phyloP scores from a whole-genome alignment of 2,797 vertebrate species.

The Helicolenus hilgendorfi region DNA sequence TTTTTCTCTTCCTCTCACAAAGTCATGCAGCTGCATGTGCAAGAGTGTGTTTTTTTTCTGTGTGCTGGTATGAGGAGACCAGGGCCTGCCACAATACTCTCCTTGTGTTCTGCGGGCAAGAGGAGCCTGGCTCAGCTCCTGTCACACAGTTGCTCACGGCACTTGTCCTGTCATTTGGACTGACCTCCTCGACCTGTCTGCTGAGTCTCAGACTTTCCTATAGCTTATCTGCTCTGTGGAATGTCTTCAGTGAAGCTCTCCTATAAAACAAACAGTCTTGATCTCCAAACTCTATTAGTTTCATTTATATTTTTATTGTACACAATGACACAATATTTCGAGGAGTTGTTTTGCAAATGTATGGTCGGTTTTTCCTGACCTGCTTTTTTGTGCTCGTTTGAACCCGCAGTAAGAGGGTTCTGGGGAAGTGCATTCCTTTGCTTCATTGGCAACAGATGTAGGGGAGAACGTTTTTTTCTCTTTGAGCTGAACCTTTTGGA shows the following conservation, averaged over 20 bases:
- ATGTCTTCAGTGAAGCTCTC: constrained; percentile 38
- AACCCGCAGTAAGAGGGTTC: constrained; percentile 74
- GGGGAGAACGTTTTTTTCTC: constrained; percentile 69
- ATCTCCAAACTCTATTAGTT: neutral
- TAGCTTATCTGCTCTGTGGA: constrained; percentile 61
- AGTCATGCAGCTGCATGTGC: constrained; percentile 79
- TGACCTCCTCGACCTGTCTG: constrained; percentile 82
- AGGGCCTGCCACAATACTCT: constrained; percentile 79
- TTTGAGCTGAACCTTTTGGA: constrained; percentile 82
- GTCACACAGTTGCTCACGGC: constrained; percentile 88
- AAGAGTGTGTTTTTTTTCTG: constrained; percentile 44
- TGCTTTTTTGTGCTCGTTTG: constrained; percentile 65
- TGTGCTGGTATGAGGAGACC: constrained; percentile 76
- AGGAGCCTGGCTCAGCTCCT: constrained; percentile 83
- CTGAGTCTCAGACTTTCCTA: constrained; percentile 64
- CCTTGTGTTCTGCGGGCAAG: constrained; percentile 82
- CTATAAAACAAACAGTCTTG: neutral
- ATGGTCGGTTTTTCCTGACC: constrained; percentile 39
- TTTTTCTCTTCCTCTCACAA: constrained; percentile 51
- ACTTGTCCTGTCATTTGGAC: constrained; percentile 87
- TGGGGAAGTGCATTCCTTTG: constrained; percentile 86
- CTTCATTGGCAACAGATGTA: constrained; percentile 92
- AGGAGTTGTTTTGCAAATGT: constrained; percentile 19
- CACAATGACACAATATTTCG: constrained; percentile 8
- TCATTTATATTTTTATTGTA: neutral